Conservation (phyloP, 2,888 invertebrate species). For the Noctua fimbriata region DNA sequence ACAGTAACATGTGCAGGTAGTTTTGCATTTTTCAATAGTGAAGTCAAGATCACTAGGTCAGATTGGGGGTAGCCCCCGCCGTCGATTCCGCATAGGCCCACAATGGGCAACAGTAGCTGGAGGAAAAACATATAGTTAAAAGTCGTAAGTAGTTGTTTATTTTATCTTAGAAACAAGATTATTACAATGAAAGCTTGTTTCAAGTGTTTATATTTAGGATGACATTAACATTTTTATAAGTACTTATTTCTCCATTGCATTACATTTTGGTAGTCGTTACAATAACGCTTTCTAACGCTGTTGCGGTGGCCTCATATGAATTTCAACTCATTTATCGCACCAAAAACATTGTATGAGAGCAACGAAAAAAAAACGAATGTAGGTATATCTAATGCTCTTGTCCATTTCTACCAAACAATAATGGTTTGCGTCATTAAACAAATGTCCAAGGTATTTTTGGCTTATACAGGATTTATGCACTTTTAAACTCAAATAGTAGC, state of each 20-base stretch:
- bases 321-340: too few relatives aligned
- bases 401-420: too few relatives aligned
- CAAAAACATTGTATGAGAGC: too few relatives aligned
- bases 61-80: slow-evolving; percentile 93
- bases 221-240: background rate
- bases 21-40: slow-evolving; percentile 94
- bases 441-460: too few relatives aligned
- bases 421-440: too few relatives aligned
- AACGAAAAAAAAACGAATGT: too few relatives aligned
- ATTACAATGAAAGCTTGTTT: slow-evolving; percentile 3
- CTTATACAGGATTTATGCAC: too few relatives aligned
- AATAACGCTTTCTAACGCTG: background rate
- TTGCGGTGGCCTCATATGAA: too few relatives aligned
- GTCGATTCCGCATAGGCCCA: slow-evolving; percentile 93
- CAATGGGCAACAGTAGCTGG: slow-evolving; percentile 92
- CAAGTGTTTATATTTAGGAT: background rate
- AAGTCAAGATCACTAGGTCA: slow-evolving; percentile 94
- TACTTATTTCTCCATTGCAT: background rate
- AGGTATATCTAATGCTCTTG: too few relatives aligned
- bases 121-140: slow-evolving; percentile 16
- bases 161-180: background rate
- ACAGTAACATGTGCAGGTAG: slow-evolving; percentile 90
- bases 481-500: too few relatives aligned
- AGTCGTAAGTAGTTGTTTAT: background rate
- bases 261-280: background rate